phyloP scores from a whole-genome alignment of 2,888 invertebrate species.

The Pseudococcus jackbeardsleyi region DNA sequence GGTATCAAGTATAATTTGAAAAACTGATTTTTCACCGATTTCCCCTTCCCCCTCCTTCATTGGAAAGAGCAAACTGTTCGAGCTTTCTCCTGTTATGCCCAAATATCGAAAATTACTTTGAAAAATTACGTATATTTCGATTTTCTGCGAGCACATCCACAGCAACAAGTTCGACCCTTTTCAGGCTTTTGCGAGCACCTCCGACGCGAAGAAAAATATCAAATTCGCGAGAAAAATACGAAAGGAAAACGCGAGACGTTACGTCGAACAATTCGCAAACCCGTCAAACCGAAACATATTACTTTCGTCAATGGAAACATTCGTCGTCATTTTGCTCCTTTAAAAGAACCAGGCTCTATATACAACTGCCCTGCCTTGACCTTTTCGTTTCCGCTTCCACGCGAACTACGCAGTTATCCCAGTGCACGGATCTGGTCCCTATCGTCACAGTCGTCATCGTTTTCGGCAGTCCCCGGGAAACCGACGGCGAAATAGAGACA shows the following conservation, averaged over 20 bases:
- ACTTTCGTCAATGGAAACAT: not conserved
- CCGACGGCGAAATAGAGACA: not conserved
- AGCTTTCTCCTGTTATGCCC: too few species aligned
- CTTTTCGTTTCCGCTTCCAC: not conserved
- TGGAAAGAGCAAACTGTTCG: too few species aligned
- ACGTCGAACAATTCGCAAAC: not conserved
- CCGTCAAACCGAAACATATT: not conserved
- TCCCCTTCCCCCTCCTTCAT: too few species aligned
- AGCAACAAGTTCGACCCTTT: slow-evolving; percentile 10
- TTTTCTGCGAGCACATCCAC: not conserved
- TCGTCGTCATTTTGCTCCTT: not conserved
- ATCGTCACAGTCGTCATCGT: not conserved
- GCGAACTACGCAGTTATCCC: not conserved
- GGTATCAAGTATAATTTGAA: too few species aligned
- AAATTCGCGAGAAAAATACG: not conserved
- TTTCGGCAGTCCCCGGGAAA: not conserved
- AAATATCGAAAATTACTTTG: not conserved
- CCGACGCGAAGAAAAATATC: not conserved
- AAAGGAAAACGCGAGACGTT: not conserved
- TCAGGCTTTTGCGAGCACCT: not conserved
- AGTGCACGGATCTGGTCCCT: too few species aligned
- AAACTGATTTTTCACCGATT: too few species aligned
- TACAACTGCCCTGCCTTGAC: not conserved
- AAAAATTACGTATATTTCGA: slow-evolving; percentile 2
- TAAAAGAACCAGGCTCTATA: not conserved